Evolutionary conservation across 2,888 invertebrate genomes (phyloP), one percentile per base, ranked within the genome.

Genomic region (Lasioglossum figueresi): DNA sequence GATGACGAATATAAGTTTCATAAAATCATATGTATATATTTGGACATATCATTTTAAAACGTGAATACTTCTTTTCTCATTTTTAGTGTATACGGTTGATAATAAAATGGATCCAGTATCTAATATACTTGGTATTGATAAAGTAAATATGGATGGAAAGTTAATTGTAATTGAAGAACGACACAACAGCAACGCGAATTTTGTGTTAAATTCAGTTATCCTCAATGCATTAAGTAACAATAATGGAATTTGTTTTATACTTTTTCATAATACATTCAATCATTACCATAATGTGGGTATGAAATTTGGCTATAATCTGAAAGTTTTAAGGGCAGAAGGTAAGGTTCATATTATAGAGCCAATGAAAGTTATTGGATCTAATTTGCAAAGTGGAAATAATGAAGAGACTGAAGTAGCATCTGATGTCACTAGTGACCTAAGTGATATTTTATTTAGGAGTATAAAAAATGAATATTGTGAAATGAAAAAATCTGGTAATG

Each of bases 271-370:
- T 91, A 96, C 97, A 2, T 95, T 97, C 74, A 96, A 96, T 79
- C 98, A 98, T 93, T 98, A 97, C 92, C 97, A 97, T 84, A 97
- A 96, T 95, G 96, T 97, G 56, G 97, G 97, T 23, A 96, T 97
- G 92, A 97, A 97, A 91, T 95, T 98, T 92, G 97, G 97, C 76
- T 97, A 97, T 92, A 97, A 97, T 93, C 95, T 97, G 52, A 95
- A 96, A 56, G 94, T 95, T 76, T 95, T 96, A 82, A 93, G 95
- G 43, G 95, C 95, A 72, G 93, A 95, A 27, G 96, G 96, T 73
- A 95, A 95, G n/a, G 94, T 96, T 0, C 95, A 94, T 45, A 94
- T 96, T 5, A 95, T 97, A 40, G 96, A 97, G 91, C 95, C 96
- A 0, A 94, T 96, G 81, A 95, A 95, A 88, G 88, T 92, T 70